A percentile compares a stretch with the other conserved stretches of the same genome.
phyloP scores from a whole-genome alignment of 2,888 invertebrate genomes.

The Calliphora vomitoria region DNA sequence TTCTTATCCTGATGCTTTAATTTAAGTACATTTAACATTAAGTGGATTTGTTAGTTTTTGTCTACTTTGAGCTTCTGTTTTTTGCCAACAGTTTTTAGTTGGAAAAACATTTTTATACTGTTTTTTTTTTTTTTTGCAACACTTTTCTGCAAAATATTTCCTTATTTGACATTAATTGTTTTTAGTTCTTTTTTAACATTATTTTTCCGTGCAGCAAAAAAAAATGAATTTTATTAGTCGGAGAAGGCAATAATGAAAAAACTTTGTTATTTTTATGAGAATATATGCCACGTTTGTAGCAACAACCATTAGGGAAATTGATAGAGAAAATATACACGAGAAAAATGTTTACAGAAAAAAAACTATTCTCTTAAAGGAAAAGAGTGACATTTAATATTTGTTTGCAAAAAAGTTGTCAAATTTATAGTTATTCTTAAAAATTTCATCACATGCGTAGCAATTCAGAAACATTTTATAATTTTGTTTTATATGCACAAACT shows the following conservation, averaged over 20 bases:
- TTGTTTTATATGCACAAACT: too few relatives aligned
- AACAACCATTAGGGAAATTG: background rate
- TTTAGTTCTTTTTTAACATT: conserved; percentile 20
- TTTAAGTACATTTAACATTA: conserved; percentile 37
- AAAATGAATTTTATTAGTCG: conserved; percentile 15
- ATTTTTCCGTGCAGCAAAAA: background rate
- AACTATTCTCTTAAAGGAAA: too few relatives aligned
- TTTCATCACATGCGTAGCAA: too few relatives aligned
- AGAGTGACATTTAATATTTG: too few relatives aligned
- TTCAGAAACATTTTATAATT: too few relatives aligned
- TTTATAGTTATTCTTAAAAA: too few relatives aligned
- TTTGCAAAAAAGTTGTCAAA: too few relatives aligned
- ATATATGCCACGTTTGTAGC: background rate
- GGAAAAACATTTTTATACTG: conserved; percentile 30
- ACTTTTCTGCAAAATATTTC: conserved; percentile 49
- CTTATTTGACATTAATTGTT: conserved; percentile 70
- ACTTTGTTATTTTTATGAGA: conserved; percentile 32
- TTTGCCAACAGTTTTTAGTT: conserved; percentile 8
- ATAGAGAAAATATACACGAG: background rate
- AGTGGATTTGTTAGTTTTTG: conserved; percentile 42
- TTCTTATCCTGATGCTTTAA: conserved; percentile 16
- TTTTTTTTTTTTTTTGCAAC: conserved; percentile 43
- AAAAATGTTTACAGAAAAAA: background rate
- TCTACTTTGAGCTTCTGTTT: background rate
- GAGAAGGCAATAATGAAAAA: conserved; percentile 22